Evolutionary conservation across 2,888 invertebrate species (phyloP), one percentile per base, ranked within the genome.

Genomic region (Hypomecis atomaria): DNA sequence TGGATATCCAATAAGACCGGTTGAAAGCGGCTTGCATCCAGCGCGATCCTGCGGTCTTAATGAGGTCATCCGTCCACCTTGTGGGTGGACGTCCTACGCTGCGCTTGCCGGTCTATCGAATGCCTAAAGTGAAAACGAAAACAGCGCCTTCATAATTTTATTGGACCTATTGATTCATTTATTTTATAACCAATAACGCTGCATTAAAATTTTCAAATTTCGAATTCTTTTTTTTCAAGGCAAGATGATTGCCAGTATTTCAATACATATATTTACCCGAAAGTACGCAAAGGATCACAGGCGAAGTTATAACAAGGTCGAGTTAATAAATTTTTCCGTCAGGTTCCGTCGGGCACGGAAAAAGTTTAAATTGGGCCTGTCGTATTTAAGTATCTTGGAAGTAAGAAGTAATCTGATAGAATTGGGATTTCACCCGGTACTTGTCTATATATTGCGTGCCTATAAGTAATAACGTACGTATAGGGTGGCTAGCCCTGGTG

Each of bases 331-430:
- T 74, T 74, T 71, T 67, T 71, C 72, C 71, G 75, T 72, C 73
- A 70, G 65, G 65, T 66, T 69, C 72, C 71, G 65, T 58, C 69
- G 72, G 71, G 67, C 50, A 59, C 58, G 70, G 73, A 70, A 73
- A 73, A 75, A 75, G 71, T 75, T 75, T 75, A 74, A 75, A 75
- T 75, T 73, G 72, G 74, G 69, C 72, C 71, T 69, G 72, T 73
- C 74, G 73, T 68, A 72, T 71, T 74, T 73, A 73, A 71, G 67
- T 70, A 70, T 68, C 70, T 66, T 52, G 69, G 59, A 71, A 23
- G 23, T 23, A 23, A 23, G 23, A 38, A 73, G 65, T 67, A 64
- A 59, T 74, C 66, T 62, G 69, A 73, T 72, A 60, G 67, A 52
- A 65, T 67, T 52, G 52, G 54, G 62, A 69, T 68, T 72, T 65